These are phyloP conservation scores for Scomber scombrus DNA, from an alignment of 2,113 vertebrate species.

Conservation along the genomic window DNA sequence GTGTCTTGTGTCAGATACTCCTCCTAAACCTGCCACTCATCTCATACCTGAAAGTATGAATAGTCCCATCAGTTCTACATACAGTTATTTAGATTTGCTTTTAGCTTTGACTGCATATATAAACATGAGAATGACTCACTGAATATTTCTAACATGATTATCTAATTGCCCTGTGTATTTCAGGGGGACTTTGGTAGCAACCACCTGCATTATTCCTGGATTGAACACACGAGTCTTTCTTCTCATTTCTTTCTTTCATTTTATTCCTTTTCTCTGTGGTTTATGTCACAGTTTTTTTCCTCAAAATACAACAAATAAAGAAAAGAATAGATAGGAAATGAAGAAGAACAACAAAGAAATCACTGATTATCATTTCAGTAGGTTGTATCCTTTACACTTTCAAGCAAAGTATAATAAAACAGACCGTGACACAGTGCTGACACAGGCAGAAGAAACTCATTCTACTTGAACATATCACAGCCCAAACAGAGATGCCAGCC, in stretches of 20 bases:
- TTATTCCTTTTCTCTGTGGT: background rate
- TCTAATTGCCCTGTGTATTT: constrained; percentile 1
- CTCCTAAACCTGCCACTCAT: background rate
- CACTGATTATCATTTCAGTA: background rate
- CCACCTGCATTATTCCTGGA: constrained; percentile 12
- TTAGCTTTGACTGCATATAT: background rate
- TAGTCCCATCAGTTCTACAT: background rate
- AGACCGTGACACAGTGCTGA: background rate
- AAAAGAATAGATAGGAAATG: constrained; percentile 3
- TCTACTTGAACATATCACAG: background rate
- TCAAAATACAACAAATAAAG: constrained; percentile 16
- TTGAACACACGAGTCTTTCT: background rate
- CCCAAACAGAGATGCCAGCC: constrained; percentile 30
- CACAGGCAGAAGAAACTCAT: background rate
- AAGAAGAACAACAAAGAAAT: background rate
- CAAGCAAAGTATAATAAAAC: background rate
- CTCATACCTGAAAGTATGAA: constrained; percentile 6
- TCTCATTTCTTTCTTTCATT: background rate
- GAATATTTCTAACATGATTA: constrained; percentile 12
- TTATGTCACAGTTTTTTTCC: background rate
- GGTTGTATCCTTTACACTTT: background rate
- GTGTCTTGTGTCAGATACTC: background rate
- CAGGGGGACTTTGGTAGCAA: background rate
- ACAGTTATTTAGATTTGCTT: constrained; percentile 11
- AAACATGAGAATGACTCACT: constrained; percentile 23